Evolutionary conservation across 1,140 invertebrate genomes (phyloP).

Genomic region (Drosophila carrolli): DNA sequence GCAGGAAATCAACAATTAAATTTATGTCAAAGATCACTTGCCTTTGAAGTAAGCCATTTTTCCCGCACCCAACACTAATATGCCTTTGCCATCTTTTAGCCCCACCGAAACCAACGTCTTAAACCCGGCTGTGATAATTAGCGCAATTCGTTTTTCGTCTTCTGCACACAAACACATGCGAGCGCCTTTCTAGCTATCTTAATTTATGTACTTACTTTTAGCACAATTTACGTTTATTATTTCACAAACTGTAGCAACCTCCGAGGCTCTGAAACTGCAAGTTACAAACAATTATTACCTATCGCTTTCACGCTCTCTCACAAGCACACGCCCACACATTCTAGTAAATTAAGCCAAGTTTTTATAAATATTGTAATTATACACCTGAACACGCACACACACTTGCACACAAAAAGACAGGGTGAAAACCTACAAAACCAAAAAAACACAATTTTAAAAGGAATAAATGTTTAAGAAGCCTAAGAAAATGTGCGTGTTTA

Average conservation of each 20-base stretch:
- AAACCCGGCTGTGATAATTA: conserved; percentile 82
- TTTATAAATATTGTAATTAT: conserved; percentile 81
- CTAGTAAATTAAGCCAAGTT: conserved; percentile 73
- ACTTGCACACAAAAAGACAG: conserved; percentile 81
- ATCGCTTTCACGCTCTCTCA: conserved; percentile 38
- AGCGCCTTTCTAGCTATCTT: conserved; percentile 33
- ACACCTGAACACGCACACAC: conserved; percentile 61
- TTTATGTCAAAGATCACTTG: too few relatives aligned
- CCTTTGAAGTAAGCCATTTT: background rate
- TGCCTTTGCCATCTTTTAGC: conserved; percentile 16
- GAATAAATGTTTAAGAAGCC: conserved; percentile 61
- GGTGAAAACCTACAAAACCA: conserved; percentile 69
- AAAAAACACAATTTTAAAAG: conserved; percentile 56
- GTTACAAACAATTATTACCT: conserved; percentile 10
- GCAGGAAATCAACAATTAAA: too few relatives aligned
- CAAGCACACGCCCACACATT: conserved; percentile 66
- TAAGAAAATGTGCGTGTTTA: conserved; percentile 13
- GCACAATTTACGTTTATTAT: conserved; percentile 54
- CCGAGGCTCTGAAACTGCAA: conserved; percentile 64
- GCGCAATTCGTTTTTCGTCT: conserved; percentile 69
- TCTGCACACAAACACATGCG: conserved; percentile 42
- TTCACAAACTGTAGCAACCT: conserved; percentile 63
- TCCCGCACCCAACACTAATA: conserved; percentile 11
- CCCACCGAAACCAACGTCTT: conserved; percentile 75
- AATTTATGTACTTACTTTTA: conserved; percentile 53